These are phyloP conservation scores for Bombus superbus DNA, from an alignment of 1,140 invertebrate genomes.

Conservation along the genomic window DNA sequence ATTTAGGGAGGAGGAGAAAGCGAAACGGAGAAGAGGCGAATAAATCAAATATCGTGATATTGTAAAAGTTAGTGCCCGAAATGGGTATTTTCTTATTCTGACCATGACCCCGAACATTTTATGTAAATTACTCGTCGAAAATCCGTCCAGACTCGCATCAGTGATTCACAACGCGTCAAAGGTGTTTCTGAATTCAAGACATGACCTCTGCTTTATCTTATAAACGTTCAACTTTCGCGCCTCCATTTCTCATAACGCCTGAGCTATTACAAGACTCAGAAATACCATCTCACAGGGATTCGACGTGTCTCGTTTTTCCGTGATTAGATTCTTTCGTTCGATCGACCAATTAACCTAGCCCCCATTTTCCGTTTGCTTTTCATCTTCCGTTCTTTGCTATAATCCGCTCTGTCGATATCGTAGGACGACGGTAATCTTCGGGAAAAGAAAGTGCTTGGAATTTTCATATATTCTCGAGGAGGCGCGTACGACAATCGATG, in stretches of 20 bases:
- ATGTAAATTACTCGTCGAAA: neutral
- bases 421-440: neutral
- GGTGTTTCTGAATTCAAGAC: neutral
- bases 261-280: neutral
- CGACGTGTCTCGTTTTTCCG: neutral
- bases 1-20: neutral
- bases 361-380: too few species aligned
- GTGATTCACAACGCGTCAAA: constrained; percentile 1
- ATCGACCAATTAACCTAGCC: neutral
- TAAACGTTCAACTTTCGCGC: neutral
- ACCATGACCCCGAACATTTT: neutral
- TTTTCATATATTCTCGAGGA: neutral
- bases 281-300: neutral
- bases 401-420: neutral
- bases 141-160: neutral
- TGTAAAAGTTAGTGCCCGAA: neutral
- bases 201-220: neutral
- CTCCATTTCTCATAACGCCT: neutral
- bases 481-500: neutral
- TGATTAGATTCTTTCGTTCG: neutral
- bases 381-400: neutral
- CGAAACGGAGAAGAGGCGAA: neutral
- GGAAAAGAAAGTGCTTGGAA: too few species aligned
- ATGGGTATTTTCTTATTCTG: neutral
- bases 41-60: neutral